Evolutionary conservation across 2,888 invertebrate genomes (phyloP), one percentile per base, ranked within the genome.

Genomic region (Caradrina clavipalpis): DNA sequence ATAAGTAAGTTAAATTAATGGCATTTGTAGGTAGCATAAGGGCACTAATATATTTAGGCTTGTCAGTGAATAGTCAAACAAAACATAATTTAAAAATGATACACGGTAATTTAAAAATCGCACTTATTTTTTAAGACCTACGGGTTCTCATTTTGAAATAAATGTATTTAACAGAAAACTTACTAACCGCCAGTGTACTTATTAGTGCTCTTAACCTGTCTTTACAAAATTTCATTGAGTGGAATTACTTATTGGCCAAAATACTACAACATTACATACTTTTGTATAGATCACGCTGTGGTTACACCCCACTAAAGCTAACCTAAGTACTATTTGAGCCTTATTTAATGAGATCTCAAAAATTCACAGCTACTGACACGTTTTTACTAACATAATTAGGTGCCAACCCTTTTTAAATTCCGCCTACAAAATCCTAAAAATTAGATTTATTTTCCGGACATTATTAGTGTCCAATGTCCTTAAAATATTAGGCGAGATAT

Each of bases 401-500:
- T 45, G 45, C 45, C 17, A 5, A 45, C 42, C 50, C 50, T 68
- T 67, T 67, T 64, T 13, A 49, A 58, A 75, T 35, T 45, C 26
- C 58, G n/a, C 26, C 13, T 31, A 54, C 0, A 7, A n/a, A 39
- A 53, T 1, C 19, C 31, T 10, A 59, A 65, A 80, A 62, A 53
- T 35, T 15, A 26, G 55, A 62, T 77, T 69, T 47, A 69, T 60
- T 35, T 62, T 39, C 22, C 19, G 22, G 56, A 77, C 65, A 26
- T 70, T 81, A 63, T 78, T 72, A 42, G 26, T 17, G 31, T 49
- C 19, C 19, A 47, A 50, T 22, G 49, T 55, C 42, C 45, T 21
- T 56, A 59, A 70, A 81, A 81, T 59, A 77, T 66, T 57, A 66
- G 49, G n/a, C 19, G 47, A 53, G 26, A 53, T 63, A 60, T 70